These are phyloP conservation scores for Trachemys scripta DNA, from an alignment of 2,113 vertebrate species.

Conservation along the genomic window DNA sequence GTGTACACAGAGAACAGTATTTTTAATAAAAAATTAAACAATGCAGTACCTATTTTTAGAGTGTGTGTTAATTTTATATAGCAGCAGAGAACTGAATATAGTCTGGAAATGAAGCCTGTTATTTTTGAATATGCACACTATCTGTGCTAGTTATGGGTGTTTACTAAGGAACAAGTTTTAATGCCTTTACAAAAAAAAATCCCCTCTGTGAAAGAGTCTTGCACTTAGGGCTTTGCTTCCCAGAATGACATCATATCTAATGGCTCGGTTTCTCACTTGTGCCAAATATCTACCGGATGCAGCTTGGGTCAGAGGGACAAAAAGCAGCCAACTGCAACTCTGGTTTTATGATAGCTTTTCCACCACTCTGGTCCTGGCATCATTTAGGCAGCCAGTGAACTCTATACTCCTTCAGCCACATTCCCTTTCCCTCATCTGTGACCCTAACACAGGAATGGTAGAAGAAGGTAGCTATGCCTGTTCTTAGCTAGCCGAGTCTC, in stretches of 20 bases:
- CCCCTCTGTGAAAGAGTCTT: background rate
- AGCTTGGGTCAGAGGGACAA: background rate
- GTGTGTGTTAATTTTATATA: background rate
- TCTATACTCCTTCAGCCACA: background rate
- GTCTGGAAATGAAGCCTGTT: background rate
- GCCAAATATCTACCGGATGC: background rate
- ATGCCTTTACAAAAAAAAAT: background rate
- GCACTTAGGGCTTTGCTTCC: background rate
- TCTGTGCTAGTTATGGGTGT: background rate
- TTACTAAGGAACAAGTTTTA: background rate
- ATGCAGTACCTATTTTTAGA: fast-evolving
- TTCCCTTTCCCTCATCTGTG: background rate
- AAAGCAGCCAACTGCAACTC: background rate
- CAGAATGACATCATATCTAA: background rate
- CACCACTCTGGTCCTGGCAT: background rate
- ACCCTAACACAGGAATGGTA: background rate
- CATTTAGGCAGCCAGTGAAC: background rate
- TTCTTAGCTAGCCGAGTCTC: background rate
- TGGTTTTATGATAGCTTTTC: background rate
- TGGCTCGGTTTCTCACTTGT: background rate
- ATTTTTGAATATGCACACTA: background rate
- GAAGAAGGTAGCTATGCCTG: background rate
- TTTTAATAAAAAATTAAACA: background rate
- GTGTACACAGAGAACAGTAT: fast-evolving
- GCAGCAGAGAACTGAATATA: background rate